These are phyloP conservation scores for Xiphorhynchus erythropygius DNA, from an alignment of 2,797 vertebrate genomes.

Conservation along the genomic window DNA sequence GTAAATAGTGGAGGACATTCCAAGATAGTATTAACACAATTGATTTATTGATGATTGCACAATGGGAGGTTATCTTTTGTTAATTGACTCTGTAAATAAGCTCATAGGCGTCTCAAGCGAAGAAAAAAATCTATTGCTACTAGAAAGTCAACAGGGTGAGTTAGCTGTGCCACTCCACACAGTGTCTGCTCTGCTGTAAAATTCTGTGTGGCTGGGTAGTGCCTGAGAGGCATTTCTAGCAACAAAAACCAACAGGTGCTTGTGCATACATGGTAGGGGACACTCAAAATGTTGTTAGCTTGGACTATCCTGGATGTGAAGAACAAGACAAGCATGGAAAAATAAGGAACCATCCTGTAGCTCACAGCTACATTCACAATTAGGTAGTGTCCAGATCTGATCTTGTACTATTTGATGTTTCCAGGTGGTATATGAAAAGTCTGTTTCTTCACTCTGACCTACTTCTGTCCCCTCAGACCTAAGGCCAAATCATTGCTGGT, in stretches of 20 bases:
- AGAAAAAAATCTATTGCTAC: slow-evolving; percentile 27
- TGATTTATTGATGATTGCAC: slow-evolving; percentile 86
- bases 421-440: background rate
- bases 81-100: slow-evolving; percentile 85
- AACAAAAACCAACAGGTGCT: background rate
- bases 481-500: background rate
- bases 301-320: background rate
- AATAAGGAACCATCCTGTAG: background rate
- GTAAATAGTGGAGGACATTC: slow-evolving; percentile 82
- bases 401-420: background rate
- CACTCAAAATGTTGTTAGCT: background rate
- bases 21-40: slow-evolving; percentile 83
- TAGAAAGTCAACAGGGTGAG: slow-evolving; percentile 20
- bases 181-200: background rate
- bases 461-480: background rate
- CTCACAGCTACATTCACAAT: background rate
- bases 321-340: background rate
- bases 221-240: background rate
- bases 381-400: background rate
- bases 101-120: slow-evolving; percentile 6
- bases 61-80: slow-evolving; percentile 84
- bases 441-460: background rate
- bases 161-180: background rate
- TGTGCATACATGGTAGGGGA: background rate
- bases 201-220: background rate